Evolutionary conservation across 2,888 invertebrate species (phyloP), one percentile per base, ranked within the genome.

Genomic region (Mayetiola destructor): DNA sequence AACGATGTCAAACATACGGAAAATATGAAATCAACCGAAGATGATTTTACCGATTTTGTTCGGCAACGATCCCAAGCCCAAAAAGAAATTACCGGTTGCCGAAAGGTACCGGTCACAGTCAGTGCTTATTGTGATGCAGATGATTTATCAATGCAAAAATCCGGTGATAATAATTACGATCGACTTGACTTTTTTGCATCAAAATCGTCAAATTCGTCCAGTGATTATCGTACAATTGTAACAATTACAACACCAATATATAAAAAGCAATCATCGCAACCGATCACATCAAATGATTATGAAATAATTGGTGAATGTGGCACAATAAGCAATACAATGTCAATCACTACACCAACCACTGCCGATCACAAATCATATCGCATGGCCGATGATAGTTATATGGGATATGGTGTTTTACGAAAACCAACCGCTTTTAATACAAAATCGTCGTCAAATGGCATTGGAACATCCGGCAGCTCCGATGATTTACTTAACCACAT

Each of bases 111-210:
- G n/a, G 12, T 40, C 2, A 32, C 30, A 5, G 18, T 29, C 27
- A 32, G 6, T 32, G 32, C 30, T 10, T 53, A 53, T 29, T 20
- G 20, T 54, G 32, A 30, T 30, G 23, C 30, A 8, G 42, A 56
- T 14, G 14, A 16, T 10, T 30, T 42, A 5, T 20, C 30, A 16
- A 29, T 14, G 32, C 23, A 27, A 9, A 55, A 55, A 8, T 21
- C 21, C 14, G 14, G 23, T 20, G 27, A 23, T 10, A 27, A 53
- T 5, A 81, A 82, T 65, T 90, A 90, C 70, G 88, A 89, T 68
- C 83, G 84, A 60, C 70, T 90, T 59, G 85, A 88, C 66, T 86
- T 87, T 67, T 84, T 89, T 66, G 86, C 87, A 12, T 84, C 87
- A 0, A 81, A 84, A 58, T 81, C 81, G 61, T 85, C 83, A 71